Base-by-base conservation (phyloP, 2,888 invertebrate species). In the Ormyrus labotus region DNA sequence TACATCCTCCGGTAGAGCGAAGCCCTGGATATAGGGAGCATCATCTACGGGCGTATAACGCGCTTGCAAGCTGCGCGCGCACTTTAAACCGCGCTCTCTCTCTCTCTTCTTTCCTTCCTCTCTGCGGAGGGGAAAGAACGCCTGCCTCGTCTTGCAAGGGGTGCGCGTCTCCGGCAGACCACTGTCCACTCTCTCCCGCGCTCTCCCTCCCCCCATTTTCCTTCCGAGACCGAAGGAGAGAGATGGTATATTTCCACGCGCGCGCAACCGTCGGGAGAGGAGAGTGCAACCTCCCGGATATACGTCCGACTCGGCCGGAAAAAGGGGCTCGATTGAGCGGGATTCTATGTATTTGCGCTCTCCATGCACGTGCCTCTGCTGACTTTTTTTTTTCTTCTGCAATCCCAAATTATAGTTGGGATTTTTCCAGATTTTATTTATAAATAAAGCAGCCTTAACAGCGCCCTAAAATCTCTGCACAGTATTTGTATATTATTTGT, bases 101-200 rank as follows among this genome's bases (percentile, higher is more conserved):
- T n/a, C 53, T 61, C 45, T 68, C 60, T 71, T 74, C 53, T 48
- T 58, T 50, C 53, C 65, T 63, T 68, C 45, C 34, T 34, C 34
- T 34, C 3, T 34, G 34, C 34, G 34, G 34, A 34, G 34, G 34
- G 34, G 34, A 34, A 34, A 34, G 34, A 34, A 34, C 34, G 34
- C 34, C 34, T 34, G 34, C 34, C 34, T 34, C 34, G 34, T 34
- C 34, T 34, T 34, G 34, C 34, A 34, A 34, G 34, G 34, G 34
- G 34, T 34, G 34, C 34, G 34, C 34, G 34, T 34, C 34, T 34
- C 34, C 55, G 51, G 80, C 83, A 83, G 86, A 87, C 86, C 86
- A 84, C 83, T 85, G 86, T 86, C 85, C 85, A 85, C 83, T 85
- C 78, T 75, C 60, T 51, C 64, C 64, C 51, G 34, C 65, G 11